These are phyloP conservation scores for Drosophila eugracilis DNA, from an alignment of 1,140 invertebrate species.

Conservation along the genomic window DNA sequence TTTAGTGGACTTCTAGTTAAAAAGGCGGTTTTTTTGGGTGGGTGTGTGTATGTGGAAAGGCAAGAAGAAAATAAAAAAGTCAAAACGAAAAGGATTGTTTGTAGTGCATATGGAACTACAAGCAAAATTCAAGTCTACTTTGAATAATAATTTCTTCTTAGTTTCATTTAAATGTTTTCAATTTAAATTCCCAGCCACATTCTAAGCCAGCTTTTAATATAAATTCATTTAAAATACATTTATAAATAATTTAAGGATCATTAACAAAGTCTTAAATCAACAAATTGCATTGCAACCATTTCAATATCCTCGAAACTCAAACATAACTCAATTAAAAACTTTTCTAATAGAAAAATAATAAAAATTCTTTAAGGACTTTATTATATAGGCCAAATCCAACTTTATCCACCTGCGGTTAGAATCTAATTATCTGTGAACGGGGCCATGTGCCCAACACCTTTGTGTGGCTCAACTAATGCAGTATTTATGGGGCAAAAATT, in stretches of 20 bases:
- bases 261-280: too few species aligned
- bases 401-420: conserved; percentile 10
- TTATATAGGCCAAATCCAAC: conserved; percentile 12
- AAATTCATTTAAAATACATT: too few species aligned
- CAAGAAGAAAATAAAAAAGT: background rate
- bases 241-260: too few species aligned
- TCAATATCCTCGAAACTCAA: background rate
- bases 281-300: background rate
- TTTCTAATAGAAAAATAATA: background rate
- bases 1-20: conserved; percentile 11
- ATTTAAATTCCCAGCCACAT: too few species aligned
- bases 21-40: background rate
- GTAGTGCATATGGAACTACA: background rate
- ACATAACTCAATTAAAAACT: background rate
- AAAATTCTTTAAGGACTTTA: background rate
- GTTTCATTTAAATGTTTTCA: background rate
- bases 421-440: conserved; percentile 31
- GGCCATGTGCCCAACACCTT: conserved; percentile 41
- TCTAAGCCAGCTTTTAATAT: too few species aligned
- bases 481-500: conserved; percentile 28
- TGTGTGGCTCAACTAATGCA: conserved; percentile 26
- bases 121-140: too few species aligned
- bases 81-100: background rate
- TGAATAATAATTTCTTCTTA: too few species aligned
- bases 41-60: background rate